Evolutionary conservation across 2,797 vertebrate species (phyloP).

Genomic region (Phataginus tetradactyla): DNA sequence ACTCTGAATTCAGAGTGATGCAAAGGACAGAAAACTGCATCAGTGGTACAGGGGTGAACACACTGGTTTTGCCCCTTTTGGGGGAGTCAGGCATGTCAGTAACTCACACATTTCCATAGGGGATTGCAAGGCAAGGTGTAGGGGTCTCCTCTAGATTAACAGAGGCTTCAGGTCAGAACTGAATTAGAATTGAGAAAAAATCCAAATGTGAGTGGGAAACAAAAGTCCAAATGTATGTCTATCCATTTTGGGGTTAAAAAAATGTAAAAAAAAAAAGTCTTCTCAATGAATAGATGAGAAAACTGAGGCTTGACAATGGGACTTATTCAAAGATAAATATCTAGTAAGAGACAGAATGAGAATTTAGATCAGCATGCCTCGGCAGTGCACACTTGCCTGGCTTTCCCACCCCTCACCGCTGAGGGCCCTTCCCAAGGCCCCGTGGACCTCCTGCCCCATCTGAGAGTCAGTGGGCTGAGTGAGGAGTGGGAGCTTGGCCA

Average conservation of each 20-base stretch:
- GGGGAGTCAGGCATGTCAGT: neutral
- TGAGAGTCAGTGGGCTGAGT: neutral
- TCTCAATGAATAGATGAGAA: neutral
- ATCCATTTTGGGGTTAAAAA: neutral
- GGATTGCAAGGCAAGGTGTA: neutral
- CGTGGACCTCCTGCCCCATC: neutral
- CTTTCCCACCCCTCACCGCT: too few species aligned
- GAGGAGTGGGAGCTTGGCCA: neutral
- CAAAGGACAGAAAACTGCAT: neutral
- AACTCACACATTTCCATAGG: neutral
- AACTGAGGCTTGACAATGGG: neutral
- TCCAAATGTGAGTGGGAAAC: accelerated
- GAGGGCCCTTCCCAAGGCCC: neutral
- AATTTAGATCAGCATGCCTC: neutral
- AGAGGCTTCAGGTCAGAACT: neutral
- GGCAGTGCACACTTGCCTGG: neutral
- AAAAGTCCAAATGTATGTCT: neutral
- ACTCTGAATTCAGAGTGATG: neutral
- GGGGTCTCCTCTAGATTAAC: neutral
- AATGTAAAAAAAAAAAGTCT: neutral
- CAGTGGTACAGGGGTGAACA: neutral
- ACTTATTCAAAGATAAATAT: neutral
- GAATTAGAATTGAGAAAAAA: neutral
- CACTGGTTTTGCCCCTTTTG: neutral
- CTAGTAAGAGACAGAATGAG: neutral